Base-by-base conservation (phyloP, 2,888 invertebrate genomes). In the Alcis repandata region DNA sequence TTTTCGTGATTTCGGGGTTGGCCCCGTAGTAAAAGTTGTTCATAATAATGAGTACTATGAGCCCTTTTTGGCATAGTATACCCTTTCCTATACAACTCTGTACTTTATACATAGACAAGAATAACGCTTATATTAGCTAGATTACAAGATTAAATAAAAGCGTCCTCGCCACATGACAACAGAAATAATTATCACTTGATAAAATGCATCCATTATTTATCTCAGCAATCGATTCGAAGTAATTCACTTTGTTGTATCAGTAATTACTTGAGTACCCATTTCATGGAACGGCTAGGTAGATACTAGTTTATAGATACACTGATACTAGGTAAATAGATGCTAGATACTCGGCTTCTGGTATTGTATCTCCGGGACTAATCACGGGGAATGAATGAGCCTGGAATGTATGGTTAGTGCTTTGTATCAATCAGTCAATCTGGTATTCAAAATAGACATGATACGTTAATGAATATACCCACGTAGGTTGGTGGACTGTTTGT, bases 231-330 rank as follows among this genome's bases (percentile, higher is more conserved):
- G 32, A 56, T 67, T 62, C 40, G 45, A 22, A 38, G 72, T 71
- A 77, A 72, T n/a, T 67, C 56, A 38, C 61, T 66, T 76, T 69
- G 67, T 62, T 57, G 49, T 49, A 19, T 36, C 27, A 9, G 49
- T 75, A 73, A 78, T 78, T 71, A 73, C 51, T 72, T 68, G 63
- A 58, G 63, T 68, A 58, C 52, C 52, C 38, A 64, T 68, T 45
- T 46, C 32, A 40, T 36, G 17, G 32, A 60, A 20, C 54, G n/a
- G n/a, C n/a, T n/a, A n/a, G n/a, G n/a, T n/a, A n/a, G n/a, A n/a
- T 46, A 38, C n/a, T 27, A 17, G 19, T 51, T 52, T n/a, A 11
- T 38, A 36, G 13, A 13, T 3, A 20, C 15, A 19, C 13, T n/a
- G 17, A 10, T 4, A 48, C n/a, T n/a, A n/a, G n/a, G 27, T 27